These are phyloP conservation scores for Corythaeola cristata DNA, from an alignment of 2,113 vertebrate genomes.

Conservation along the genomic window DNA sequence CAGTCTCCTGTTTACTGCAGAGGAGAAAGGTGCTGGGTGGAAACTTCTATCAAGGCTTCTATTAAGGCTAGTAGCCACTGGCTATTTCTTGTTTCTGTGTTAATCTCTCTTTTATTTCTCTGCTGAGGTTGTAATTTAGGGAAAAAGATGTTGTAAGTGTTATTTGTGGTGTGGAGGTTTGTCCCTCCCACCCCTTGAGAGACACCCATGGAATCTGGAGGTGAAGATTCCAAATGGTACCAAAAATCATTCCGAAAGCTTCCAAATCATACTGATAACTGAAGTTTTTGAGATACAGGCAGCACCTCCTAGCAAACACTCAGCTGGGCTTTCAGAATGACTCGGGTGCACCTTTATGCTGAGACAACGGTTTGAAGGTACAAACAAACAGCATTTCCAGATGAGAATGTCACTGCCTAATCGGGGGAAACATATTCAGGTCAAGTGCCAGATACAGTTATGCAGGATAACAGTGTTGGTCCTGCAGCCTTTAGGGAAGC, in stretches of 20 bases:
- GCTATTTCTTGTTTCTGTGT: neutral
- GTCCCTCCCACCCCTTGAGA: neutral
- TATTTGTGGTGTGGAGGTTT: neutral
- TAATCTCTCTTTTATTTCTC: neutral
- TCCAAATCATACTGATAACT: neutral
- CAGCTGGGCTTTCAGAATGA: conserved; percentile 18
- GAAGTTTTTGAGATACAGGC: neutral
- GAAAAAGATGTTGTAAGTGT: neutral
- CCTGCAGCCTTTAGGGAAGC: conserved; percentile 60
- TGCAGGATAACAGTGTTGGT: conserved; percentile 23
- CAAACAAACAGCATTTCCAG: conserved; percentile 31
- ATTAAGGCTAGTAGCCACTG: neutral
- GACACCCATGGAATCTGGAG: neutral
- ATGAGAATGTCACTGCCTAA: conserved; percentile 76
- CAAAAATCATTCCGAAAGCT: neutral
- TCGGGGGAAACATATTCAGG: conserved; percentile 75
- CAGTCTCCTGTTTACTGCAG: neutral
- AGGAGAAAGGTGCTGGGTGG: neutral
- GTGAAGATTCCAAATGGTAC: too few relatives aligned
- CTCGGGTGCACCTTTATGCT: conserved; percentile 32
- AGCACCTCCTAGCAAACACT: neutral
- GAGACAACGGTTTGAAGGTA: conserved; percentile 22
- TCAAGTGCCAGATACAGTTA: conserved; percentile 74
- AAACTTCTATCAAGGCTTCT: neutral
- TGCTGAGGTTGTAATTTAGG: neutral